Evolutionary conservation across 2,797 vertebrate species (phyloP).

Genomic region (Pseudochirops corinnae): DNA sequence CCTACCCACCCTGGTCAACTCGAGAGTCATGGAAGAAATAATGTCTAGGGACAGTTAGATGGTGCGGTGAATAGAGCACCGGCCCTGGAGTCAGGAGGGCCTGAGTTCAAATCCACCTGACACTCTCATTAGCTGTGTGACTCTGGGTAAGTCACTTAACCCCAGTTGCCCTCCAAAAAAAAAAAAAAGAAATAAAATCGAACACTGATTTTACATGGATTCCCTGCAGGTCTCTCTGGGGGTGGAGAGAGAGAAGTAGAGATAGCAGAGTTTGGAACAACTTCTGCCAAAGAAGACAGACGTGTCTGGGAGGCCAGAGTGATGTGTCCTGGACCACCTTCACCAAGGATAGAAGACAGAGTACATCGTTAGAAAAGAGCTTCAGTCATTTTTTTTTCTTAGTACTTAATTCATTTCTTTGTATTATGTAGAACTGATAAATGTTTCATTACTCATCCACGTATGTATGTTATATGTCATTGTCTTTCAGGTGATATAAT

Average conservation of each 20-base stretch:
- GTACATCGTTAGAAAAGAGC: constrained; percentile 58
- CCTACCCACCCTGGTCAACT: neutral
- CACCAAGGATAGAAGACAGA: constrained; percentile 47
- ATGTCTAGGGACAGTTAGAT: no score
- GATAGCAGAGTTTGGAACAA: neutral
- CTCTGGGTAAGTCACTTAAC: no score
- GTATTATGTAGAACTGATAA: constrained; percentile 57
- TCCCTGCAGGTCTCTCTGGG: neutral
- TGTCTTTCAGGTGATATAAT: constrained; percentile 66
- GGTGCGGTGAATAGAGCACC: no score
- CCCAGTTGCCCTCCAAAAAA: no score
- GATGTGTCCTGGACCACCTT: neutral
- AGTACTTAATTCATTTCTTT: constrained; percentile 68
- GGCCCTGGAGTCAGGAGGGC: no score
- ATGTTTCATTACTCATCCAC: constrained; percentile 47
- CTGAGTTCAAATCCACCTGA: no score
- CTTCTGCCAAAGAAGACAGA: neutral
- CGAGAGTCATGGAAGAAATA: neutral
- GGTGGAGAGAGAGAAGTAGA: neutral
- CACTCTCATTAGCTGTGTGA: no score
- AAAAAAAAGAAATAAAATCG: neutral
- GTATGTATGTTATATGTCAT: constrained; percentile 52
- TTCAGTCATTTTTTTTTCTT: constrained; percentile 64
- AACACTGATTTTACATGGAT: neutral
- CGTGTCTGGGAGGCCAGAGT: neutral